Percentiles rank a stretch among this genome's conserved stretches.
phyloP scores from a whole-genome alignment of 2,113 vertebrate genomes.

The Tupaia chinensis region DNA sequence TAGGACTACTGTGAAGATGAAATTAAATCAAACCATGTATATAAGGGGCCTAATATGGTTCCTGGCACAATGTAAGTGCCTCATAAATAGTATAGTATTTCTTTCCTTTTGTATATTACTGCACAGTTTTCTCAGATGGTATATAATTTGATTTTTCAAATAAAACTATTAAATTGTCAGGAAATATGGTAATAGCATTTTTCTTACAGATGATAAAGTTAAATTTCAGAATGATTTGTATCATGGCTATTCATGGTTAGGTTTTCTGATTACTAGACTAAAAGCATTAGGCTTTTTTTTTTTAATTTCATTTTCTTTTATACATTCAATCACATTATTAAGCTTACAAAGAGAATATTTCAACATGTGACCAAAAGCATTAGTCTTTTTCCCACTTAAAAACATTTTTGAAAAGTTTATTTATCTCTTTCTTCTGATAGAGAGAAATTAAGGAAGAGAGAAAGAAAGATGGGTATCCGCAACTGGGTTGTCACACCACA shows the following conservation, averaged over 20 bases:
- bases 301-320: too few species aligned
- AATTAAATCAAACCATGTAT: background rate
- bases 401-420: too few species aligned
- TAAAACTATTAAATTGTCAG: background rate
- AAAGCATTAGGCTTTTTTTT: background rate
- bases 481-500: too few species aligned
- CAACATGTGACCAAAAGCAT: background rate
- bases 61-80: background rate
- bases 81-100: background rate
- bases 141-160: background rate
- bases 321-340: too few species aligned
- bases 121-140: background rate
- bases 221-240: slow-evolving; percentile 6
- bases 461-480: too few species aligned
- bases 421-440: too few species aligned
- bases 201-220: background rate
- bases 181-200: background rate
- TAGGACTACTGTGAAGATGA: slow-evolving; percentile 12
- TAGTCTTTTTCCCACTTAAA: background rate
- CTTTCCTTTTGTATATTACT: background rate
- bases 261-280: background rate
- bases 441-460: too few species aligned
- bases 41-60: background rate
- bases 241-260: background rate
- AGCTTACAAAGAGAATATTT: too few species aligned